These are phyloP conservation scores for Drosophila trapezifrons DNA, from an alignment of 1,140 invertebrate species.

Conservation along the genomic window DNA sequence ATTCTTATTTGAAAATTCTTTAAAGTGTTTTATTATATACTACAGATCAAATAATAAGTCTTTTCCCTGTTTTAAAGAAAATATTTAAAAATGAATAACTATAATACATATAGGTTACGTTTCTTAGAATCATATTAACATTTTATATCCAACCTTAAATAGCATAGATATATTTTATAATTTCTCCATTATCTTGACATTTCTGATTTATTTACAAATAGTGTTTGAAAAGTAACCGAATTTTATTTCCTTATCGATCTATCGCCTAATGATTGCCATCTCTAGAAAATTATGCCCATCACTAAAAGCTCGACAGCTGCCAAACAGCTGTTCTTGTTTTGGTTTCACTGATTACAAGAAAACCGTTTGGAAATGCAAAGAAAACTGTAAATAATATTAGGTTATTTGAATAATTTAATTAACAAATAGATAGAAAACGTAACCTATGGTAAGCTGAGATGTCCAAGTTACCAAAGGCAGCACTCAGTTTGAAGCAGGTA, in stretches of 20 bases:
- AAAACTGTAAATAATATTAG: not conserved
- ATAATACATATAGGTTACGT: too few relatives aligned
- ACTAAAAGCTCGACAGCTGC: not conserved
- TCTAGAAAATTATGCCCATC: not conserved
- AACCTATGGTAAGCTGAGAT: slow-evolving; percentile 47
- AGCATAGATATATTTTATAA: too few relatives aligned
- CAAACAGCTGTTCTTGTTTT: slow-evolving; percentile 52
- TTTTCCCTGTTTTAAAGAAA: not conserved
- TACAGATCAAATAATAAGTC: not conserved
- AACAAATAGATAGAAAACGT: not conserved
- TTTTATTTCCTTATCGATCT: not conserved
- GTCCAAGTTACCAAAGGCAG: slow-evolving; percentile 85
- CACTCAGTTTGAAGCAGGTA: slow-evolving; percentile 86
- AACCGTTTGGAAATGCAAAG: slow-evolving; percentile 2
- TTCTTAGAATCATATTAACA: too few relatives aligned
- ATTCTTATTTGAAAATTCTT: not conserved
- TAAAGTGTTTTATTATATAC: not conserved
- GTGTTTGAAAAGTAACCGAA: not conserved
- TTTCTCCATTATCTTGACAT: too few relatives aligned
- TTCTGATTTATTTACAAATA: not conserved
- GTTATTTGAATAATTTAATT: slow-evolving; percentile 1
- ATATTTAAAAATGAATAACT: too few relatives aligned
- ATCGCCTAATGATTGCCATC: not conserved
- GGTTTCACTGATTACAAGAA: slow-evolving; percentile 7
- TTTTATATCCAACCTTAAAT: too few relatives aligned